Conservation (phyloP, 2,113 vertebrate species). For the Odontophorus gujanensis region DNA sequence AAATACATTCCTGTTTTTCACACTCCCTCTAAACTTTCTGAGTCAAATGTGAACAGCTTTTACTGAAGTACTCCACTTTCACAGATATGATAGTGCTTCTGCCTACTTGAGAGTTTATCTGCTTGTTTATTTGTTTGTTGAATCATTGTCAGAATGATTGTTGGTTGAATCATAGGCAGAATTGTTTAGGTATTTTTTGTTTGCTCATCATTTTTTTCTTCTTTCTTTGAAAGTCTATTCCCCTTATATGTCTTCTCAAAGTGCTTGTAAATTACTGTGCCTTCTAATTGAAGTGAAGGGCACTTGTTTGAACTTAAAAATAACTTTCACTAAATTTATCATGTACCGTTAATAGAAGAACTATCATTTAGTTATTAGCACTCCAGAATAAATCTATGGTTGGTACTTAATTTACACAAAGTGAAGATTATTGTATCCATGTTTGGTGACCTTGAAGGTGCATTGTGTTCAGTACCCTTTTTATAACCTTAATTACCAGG, state of each 20-base stretch:
- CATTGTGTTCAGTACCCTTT: conserved; percentile 75
- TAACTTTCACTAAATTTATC: conserved; percentile 50
- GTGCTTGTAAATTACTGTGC: background rate
- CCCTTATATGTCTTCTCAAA: background rate
- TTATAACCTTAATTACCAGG: conserved; percentile 83
- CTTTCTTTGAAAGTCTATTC: background rate
- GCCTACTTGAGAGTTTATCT: background rate
- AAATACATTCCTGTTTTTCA: conserved; percentile 50
- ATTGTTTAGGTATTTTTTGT: background rate
- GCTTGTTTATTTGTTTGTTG: background rate
- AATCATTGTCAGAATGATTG: too few species aligned
- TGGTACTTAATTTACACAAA: conserved; percentile 78
- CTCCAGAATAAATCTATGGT: conserved; percentile 49
- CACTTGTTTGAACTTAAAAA: conserved; percentile 36
- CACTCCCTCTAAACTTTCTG: background rate
- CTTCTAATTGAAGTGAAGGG: conserved; percentile 12
- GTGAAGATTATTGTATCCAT: conserved; percentile 66
- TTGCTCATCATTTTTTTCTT: background rate
- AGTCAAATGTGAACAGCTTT: conserved; percentile 39
- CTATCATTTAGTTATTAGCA: conserved; percentile 39
- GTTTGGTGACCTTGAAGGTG: conserved; percentile 71
- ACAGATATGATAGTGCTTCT: conserved; percentile 7
- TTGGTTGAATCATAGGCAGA: too few species aligned
- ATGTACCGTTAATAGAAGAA: conserved; percentile 18
- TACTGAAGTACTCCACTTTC: background rate